A percentile compares a stretch with the other conserved stretches of the same genome.
phyloP scores from a whole-genome alignment of 35 echinoderm and acorn worm species.

The Lytechinus variegatus region DNA sequence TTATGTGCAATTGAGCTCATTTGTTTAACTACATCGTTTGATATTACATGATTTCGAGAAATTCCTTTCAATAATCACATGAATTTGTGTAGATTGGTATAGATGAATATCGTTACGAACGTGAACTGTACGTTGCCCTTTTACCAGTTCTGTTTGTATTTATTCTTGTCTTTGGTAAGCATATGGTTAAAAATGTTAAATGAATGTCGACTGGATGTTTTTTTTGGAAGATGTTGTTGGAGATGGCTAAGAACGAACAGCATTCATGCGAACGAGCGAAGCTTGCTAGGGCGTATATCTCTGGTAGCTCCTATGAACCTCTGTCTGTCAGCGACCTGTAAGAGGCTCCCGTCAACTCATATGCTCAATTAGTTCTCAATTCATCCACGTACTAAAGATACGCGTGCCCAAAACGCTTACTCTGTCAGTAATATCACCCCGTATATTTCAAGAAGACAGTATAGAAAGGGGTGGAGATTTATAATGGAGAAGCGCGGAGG shows the following conservation, averaged over 20 bases:
- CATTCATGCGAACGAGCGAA: background rate
- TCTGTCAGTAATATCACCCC: background rate
- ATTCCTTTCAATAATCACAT: no score
- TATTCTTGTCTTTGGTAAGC: no score
- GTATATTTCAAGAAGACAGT: background rate
- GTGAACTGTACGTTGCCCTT: no score
- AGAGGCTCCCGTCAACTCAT: slow-evolving; percentile 26
- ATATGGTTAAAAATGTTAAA: background rate
- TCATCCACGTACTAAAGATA: slow-evolving; percentile 52
- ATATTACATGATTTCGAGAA: no score
- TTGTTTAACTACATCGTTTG: no score
- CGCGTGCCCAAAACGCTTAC: slow-evolving; percentile 26
- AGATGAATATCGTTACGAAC: no score
- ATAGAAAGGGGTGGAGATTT: background rate
- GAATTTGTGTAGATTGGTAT: no score
- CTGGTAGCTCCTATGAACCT: background rate
- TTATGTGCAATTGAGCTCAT: no score
- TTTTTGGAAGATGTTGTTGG: background rate
- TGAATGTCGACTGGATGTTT: background rate
- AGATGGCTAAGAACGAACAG: background rate
- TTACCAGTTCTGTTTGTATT: no score
- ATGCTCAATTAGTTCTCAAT: slow-evolving; percentile 48
- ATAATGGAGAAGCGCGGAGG: background rate
- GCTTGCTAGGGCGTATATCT: background rate
- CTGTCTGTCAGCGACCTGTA: background rate